Conservation (phyloP, 2,888 invertebrate genomes). For the Pristionchus fissidentatus region DNA sequence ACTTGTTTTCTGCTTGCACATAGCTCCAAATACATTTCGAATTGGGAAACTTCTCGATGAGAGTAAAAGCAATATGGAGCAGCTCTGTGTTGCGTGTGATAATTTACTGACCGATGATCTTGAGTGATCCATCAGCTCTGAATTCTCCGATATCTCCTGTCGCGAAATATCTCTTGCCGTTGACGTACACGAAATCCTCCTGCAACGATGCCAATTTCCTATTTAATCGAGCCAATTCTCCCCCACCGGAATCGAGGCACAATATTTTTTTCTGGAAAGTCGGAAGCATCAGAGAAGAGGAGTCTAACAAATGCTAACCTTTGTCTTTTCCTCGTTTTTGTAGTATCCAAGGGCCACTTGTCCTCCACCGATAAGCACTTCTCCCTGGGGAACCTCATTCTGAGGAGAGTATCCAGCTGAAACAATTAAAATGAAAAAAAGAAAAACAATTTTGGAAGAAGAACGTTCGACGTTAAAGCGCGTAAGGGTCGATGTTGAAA, state of each 20-base stretch:
- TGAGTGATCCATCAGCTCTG: slow-evolving; percentile 92
- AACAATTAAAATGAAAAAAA: background rate
- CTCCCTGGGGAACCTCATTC: slow-evolving; percentile 88
- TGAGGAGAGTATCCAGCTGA: slow-evolving; percentile 77
- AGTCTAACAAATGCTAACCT: slow-evolving; percentile 63
- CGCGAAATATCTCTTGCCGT: slow-evolving; percentile 86
- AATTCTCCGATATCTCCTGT: slow-evolving; percentile 97
- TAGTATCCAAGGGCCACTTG: slow-evolving; percentile 94
- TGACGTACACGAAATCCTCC: slow-evolving; percentile 83
- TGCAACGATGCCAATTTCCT: background rate
- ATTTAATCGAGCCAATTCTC: background rate
- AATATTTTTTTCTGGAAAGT: slow-evolving; percentile 49
- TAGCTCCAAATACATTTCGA: no score
- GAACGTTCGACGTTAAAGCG: no score
- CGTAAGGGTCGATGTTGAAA: background rate
- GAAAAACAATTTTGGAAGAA: no score
- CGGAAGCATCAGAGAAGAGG: background rate
- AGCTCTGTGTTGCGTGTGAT: background rate
- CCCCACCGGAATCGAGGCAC: background rate
- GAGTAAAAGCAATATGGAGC: background rate
- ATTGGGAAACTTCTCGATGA: no score
- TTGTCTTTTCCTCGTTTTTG: slow-evolving; percentile 89
- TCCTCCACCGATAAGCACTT: slow-evolving; percentile 89
- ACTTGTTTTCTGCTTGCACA: slow-evolving; percentile 3
- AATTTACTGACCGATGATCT: slow-evolving; percentile 88